phyloP scores from a whole-genome alignment of 2,113 vertebrate genomes.

The Pogona vitticeps region DNA sequence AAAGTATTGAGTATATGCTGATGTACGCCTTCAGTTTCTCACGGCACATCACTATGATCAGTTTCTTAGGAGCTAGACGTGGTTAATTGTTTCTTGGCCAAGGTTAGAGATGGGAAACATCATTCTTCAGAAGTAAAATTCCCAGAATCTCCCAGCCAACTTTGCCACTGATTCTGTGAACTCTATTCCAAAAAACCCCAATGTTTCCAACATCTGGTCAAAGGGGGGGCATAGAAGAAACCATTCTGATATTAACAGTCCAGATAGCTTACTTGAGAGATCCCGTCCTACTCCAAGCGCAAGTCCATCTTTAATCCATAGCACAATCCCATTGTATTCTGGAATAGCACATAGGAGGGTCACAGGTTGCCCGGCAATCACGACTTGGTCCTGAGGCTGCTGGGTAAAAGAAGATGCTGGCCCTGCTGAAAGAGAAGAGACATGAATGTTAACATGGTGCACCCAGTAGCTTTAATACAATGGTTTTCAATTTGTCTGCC shows the following conservation, averaged over 20 bases:
- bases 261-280: slow-evolving; percentile 84
- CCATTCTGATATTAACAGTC: background rate
- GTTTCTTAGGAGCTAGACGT: too few species aligned
- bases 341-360: slow-evolving; percentile 93
- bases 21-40: too few species aligned
- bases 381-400: slow-evolving; percentile 96
- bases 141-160: too few species aligned
- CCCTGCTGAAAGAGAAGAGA: slow-evolving; percentile 69
- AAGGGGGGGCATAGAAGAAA: background rate
- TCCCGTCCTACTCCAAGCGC: slow-evolving; percentile 94
- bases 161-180: too few species aligned
- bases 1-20: too few species aligned
- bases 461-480: background rate
- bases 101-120: too few species aligned
- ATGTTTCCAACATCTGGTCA: too few species aligned
- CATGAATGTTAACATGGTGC: accelerated
- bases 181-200: too few species aligned
- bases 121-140: too few species aligned
- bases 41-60: too few species aligned
- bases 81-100: too few species aligned
- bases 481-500: background rate
- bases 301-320: slow-evolving; percentile 97
- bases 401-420: slow-evolving; percentile 89
- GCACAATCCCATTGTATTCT: slow-evolving; percentile 91
- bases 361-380: slow-evolving; percentile 92